Conservation (phyloP, 64 coral and sea anemone genomes). For the Acropora tenuis region DNA sequence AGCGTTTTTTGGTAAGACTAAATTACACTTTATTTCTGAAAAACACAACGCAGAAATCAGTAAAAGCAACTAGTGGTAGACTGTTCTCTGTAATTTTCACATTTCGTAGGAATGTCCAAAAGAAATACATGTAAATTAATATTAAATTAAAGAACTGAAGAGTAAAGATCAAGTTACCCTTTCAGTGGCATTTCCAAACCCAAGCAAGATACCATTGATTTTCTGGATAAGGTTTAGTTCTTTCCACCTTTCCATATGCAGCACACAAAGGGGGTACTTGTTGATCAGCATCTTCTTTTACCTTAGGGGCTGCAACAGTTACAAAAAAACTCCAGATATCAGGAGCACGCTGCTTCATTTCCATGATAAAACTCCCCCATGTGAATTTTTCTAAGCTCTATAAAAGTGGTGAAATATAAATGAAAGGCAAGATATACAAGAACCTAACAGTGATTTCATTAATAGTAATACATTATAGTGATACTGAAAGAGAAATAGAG, state of each 20-base stretch:
- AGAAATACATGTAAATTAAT: too few species aligned
- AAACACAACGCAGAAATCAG: too few species aligned
- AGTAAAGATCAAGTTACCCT: neutral
- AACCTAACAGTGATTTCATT: too few species aligned
- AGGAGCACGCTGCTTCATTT: constrained; percentile 26
- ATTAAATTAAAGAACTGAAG: too few species aligned
- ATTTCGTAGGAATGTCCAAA: too few species aligned
- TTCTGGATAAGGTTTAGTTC: constrained; percentile 19
- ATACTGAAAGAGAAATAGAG: too few species aligned
- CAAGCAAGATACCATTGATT: constrained; percentile 35
- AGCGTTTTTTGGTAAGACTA: too few species aligned
- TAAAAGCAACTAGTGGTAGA: too few species aligned
- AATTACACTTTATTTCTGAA: too few species aligned
- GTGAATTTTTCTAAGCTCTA: neutral
- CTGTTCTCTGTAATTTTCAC: too few species aligned
- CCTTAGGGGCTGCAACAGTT: neutral
- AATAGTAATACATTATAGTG: too few species aligned
- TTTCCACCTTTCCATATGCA: too few species aligned
- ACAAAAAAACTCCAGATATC: constrained; percentile 11
- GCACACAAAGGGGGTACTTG: constrained; percentile 16
- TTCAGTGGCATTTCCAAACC: constrained; percentile 30
- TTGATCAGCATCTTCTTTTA: neutral
- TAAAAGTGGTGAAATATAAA: neutral
- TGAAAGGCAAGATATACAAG: neutral
- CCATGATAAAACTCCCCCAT: constrained; percentile 16